Evolutionary conservation across 2,797 vertebrate genomes (phyloP).

Genomic region (Adrianichthys oophorus): DNA sequence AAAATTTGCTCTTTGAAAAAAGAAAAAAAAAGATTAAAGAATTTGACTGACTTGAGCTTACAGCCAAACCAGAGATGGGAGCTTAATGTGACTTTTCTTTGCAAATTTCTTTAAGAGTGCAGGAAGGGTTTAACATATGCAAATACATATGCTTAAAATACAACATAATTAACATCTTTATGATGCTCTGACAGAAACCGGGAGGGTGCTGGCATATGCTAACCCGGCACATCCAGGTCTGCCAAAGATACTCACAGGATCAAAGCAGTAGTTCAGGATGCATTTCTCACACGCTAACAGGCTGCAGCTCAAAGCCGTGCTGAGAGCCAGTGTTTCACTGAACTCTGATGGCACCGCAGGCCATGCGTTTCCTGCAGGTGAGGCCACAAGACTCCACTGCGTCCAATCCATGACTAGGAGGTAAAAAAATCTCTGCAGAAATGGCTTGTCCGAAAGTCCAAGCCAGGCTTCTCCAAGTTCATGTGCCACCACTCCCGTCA

Average conservation of each 20-base stretch:
- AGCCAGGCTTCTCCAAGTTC: neutral
- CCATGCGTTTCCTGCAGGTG: slow-evolving; percentile 21
- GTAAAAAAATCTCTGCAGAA: slow-evolving; percentile 6
- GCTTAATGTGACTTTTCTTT: too few species aligned
- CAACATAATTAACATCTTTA: too few species aligned
- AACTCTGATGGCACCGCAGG: slow-evolving; percentile 37
- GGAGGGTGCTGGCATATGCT: too few species aligned
- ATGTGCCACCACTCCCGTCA: slow-evolving; percentile 12
- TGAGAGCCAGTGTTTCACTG: slow-evolving; percentile 57
- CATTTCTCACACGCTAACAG: slow-evolving; percentile 63
- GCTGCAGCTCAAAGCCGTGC: slow-evolving; percentile 62
- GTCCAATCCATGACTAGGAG: slow-evolving; percentile 56
- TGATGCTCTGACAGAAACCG: too few species aligned
- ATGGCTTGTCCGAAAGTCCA: slow-evolving; percentile 2
- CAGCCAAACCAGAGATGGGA: too few species aligned
- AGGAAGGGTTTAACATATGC: too few species aligned
- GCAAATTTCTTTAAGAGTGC: too few species aligned
- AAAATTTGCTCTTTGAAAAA: too few species aligned
- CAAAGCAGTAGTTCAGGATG: slow-evolving; percentile 52
- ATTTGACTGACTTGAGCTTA: too few species aligned
- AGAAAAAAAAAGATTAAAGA: too few species aligned
- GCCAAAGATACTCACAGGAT: slow-evolving; percentile 65
- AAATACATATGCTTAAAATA: too few species aligned
- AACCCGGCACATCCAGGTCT: too few species aligned
- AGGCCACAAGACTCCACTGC: slow-evolving; percentile 44